Conservation (phyloP, 2,797 vertebrate species). For the Salmo trutta region DNA sequence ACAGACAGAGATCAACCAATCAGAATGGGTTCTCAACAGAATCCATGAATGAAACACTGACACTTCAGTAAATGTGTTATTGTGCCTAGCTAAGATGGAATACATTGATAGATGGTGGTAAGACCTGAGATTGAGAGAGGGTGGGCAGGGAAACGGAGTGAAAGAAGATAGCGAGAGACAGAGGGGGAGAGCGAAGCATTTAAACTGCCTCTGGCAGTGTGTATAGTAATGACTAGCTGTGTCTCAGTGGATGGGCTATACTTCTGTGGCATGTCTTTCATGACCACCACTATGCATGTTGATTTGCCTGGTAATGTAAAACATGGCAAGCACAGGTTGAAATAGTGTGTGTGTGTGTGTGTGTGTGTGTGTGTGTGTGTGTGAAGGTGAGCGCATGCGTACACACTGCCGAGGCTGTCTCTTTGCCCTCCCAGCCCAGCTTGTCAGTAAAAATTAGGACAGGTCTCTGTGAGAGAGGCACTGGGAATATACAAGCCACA, state of each 20-base stretch:
- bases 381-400: constrained; percentile 7
- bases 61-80: neutral
- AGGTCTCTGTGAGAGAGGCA: constrained; percentile 62
- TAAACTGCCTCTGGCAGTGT: neutral
- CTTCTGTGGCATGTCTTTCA: neutral
- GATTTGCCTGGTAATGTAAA: neutral
- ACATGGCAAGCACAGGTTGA: neutral
- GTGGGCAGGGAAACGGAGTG: neutral
- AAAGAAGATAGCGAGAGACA: neutral
- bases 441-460: constrained; percentile 81
- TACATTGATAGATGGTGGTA: neutral
- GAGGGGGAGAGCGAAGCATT: neutral
- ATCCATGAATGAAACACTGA: neutral
- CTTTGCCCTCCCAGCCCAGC: constrained; percentile 68
- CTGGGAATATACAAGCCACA: constrained; percentile 61
- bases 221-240: neutral
- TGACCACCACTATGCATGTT: neutral
- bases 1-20: neutral
- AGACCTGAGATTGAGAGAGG: neutral
- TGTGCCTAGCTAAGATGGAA: neutral
- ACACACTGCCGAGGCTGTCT: constrained; percentile 42
- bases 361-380: constrained; percentile 6
- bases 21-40: neutral
- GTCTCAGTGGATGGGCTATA: neutral
- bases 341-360: constrained; percentile 10